phyloP scores from a whole-genome alignment of 2,888 invertebrate genomes.

The Cryptocheilus praepositus region DNA sequence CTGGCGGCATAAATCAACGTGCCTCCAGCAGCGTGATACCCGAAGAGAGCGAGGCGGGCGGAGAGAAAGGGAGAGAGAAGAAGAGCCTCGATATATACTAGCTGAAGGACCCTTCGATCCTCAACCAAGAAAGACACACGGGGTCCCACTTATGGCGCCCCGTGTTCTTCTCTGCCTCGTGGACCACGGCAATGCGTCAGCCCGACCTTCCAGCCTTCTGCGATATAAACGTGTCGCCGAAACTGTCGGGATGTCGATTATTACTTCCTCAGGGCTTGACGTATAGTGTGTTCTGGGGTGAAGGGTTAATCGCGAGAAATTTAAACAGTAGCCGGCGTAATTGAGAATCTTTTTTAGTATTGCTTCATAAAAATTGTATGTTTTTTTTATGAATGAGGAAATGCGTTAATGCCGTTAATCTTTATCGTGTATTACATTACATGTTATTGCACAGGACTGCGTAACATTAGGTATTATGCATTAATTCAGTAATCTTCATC shows the following conservation, averaged over 20 bases:
- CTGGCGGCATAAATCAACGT: constrained; percentile 71
- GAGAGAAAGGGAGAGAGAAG: constrained; percentile 23
- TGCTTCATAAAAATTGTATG: too few relatives aligned
- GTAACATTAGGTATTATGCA: too few relatives aligned
- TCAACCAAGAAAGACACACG: constrained; percentile 63
- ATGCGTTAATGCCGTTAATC: too few relatives aligned
- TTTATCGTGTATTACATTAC: too few relatives aligned
- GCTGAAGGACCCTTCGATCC: constrained; percentile 68
- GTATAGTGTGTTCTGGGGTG: too few relatives aligned
- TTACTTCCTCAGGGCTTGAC: background rate
- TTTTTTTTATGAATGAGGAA: too few relatives aligned
- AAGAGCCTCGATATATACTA: constrained; percentile 64
- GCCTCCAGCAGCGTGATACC: constrained; percentile 72
- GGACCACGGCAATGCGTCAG: constrained; percentile 60
- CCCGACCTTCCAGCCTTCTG: constrained; percentile 27
- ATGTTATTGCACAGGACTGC: too few relatives aligned
- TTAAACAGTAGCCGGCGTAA: too few relatives aligned
- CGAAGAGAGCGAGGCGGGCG: constrained; percentile 40
- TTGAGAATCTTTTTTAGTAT: constrained; percentile 12
- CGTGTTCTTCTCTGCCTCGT: constrained; percentile 45
- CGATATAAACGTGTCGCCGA: background rate
- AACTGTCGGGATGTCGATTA: background rate
- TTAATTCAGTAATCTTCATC: too few relatives aligned
- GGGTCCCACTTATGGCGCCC: constrained; percentile 61
- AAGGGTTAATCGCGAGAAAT: too few relatives aligned